Evolutionary conservation across 1,140 invertebrate species (phyloP), one percentile per base, ranked within the genome.

Genomic region (Popillia japonica): DNA sequence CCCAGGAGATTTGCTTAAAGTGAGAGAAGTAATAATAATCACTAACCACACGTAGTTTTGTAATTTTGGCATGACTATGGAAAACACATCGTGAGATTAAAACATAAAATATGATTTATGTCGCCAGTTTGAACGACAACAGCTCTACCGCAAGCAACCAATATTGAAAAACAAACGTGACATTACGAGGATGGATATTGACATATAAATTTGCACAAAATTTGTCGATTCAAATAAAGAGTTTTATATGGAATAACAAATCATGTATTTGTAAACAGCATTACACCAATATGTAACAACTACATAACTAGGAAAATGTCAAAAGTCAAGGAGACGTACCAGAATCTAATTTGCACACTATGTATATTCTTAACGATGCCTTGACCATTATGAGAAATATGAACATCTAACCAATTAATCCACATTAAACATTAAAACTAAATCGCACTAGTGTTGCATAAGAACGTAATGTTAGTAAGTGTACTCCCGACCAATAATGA

Each of bases 81-180:
- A 48, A n/a, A 48, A 48, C 44, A 48, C 11, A 48, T 48, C 3
- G 44, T 8, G 11, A n/a, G 44, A 48, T 48, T 48, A 48, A 48
- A 48, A n/a, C 44, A 48, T 48, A 48, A 48, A 48, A 48, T 48
- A 48, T 48, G 44, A 48, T 48, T 48, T 48, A 48, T 48, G 44
- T 10, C 44, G 8, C 44, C 17, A 3, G 44, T n/a, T n/a, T 48
- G 44, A n/a, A 6, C n/a, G n/a, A n/a, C n/a, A 48, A 48, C 44
- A 48, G 11, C 44, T 10, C 44, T n/a, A 48, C 11, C 44, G 44
- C 44, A 48, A 48, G 44, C 44, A 48, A n/a, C 11, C 44, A 10
- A 0, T 14, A 48, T 48, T n/a, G 17, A 8, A 48, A 48, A 48
- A 14, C 11, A 48, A 48, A 8, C 3, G 11, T 48, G 44, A n/a